Conservation (phyloP, 2,797 vertebrate genomes). For the Manis javanica region DNA sequence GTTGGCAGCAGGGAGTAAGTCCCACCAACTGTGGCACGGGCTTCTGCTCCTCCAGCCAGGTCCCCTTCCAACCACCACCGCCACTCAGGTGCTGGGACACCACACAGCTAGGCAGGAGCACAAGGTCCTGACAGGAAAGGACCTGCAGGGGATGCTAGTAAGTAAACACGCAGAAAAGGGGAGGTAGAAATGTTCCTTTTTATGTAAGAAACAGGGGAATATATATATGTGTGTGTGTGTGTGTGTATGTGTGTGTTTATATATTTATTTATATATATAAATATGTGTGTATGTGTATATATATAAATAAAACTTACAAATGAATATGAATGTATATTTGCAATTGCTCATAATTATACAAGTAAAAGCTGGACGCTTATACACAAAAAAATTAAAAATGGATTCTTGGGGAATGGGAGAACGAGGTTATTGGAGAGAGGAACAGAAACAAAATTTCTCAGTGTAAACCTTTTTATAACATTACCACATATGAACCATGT, state of each 20-base stretch:
- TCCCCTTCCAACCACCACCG: too few relatives aligned
- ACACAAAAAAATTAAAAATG: neutral
- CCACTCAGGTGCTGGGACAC: rapidly evolving
- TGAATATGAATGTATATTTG: neutral
- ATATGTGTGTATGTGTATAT: neutral
- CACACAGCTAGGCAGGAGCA: rapidly evolving
- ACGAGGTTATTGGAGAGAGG: neutral
- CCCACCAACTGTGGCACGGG: too few relatives aligned
- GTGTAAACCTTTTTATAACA: neutral
- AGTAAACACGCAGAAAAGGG: neutral
- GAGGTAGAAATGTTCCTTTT: too few relatives aligned
- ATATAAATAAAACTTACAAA: too few relatives aligned
- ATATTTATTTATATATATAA: too few relatives aligned
- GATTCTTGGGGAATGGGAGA: neutral
- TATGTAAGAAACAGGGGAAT: neutral
- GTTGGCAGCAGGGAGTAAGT: too few relatives aligned
- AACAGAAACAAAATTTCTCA: neutral
- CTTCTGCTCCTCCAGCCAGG: neutral
- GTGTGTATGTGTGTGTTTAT: too few relatives aligned
- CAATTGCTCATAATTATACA: neutral
- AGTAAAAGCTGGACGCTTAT: neutral
- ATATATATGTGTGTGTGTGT: neutral
- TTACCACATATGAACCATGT: neutral
- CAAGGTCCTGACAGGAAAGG: rapidly evolving
- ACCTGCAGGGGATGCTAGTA: neutral